A percentile compares a stretch with the other conserved stretches of the same genome.
phyloP scores from a whole-genome alignment of 2,888 invertebrate genomes.

The Omphaloscelis lunosa region DNA sequence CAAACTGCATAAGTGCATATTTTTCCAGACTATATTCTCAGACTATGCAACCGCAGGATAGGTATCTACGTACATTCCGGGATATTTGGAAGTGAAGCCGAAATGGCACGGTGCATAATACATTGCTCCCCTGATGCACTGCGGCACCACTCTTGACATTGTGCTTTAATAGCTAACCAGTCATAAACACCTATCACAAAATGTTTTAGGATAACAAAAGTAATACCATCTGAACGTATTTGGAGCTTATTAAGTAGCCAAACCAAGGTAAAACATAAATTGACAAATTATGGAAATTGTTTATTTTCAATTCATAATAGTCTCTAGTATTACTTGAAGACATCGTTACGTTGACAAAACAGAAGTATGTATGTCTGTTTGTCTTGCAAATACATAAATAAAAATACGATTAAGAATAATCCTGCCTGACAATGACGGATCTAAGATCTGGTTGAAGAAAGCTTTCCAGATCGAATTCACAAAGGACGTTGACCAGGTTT shows the following conservation, averaged over 20 bases:
- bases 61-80: conserved; percentile 1
- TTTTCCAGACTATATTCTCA: background rate
- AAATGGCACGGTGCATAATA: conserved; percentile 36
- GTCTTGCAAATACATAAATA: background rate
- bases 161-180: conserved; percentile 2
- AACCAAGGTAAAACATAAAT: background rate
- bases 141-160: background rate
- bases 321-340: background rate
- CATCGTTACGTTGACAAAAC: background rate
- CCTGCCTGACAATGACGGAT: background rate
- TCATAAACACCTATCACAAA: background rate
- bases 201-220: background rate
- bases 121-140: conserved; percentile 24
- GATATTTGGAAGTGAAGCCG: conserved; percentile 17
- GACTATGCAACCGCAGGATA: background rate
- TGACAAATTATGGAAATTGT: background rate
- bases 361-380: background rate
- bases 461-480: background rate
- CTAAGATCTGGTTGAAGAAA: background rate
- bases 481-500: too few species aligned
- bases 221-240: background rate
- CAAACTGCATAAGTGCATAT: background rate
- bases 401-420: background rate
- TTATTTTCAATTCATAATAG: background rate
- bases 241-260: background rate